These are phyloP conservation scores for Amphipoea lucens DNA, from an alignment of 2,888 invertebrate species.

Conservation along the genomic window DNA sequence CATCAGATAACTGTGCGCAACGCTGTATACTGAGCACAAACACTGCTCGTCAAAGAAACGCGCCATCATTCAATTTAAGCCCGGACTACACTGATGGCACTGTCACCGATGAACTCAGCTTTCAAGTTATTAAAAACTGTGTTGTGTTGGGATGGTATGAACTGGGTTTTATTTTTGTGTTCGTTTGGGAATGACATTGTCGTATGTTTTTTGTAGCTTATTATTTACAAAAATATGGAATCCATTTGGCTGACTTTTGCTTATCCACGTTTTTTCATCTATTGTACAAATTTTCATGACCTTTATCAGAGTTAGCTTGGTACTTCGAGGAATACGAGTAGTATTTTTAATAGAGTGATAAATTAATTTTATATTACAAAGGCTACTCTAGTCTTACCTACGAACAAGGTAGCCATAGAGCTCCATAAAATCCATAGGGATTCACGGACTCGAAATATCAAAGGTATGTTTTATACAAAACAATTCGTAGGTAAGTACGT, in stretches of 20 bases:
- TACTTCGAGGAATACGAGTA: not conserved
- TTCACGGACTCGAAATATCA: constrained; percentile 26
- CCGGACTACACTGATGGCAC: constrained; percentile 24
- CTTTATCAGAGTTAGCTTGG: not conserved
- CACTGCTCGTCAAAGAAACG: constrained; percentile 49
- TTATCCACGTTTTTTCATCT: too few relatives aligned
- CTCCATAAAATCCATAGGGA: constrained; percentile 19
- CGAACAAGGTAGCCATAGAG: too few relatives aligned
- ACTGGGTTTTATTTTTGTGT: constrained; percentile 17
- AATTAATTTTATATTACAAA: not conserved
- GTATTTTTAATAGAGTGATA: not conserved
- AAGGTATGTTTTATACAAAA: constrained; percentile 28
- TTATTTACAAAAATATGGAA: not conserved
- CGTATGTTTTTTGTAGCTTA: not conserved
- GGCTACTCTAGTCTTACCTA: not conserved
- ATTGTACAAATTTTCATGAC: not conserved
- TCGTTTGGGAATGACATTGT: not conserved
- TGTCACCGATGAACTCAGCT: constrained; percentile 38
- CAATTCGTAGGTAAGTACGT: constrained; percentile 2
- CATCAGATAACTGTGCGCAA: constrained; percentile 33
- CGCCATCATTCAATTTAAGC: constrained; percentile 53
- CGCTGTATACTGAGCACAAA: constrained; percentile 26
- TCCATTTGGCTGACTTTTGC: too few relatives aligned
- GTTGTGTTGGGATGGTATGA: not conserved
- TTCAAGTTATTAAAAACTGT: constrained; percentile 49